A percentile compares a stretch with the other conserved stretches of the same genome.
Conservation (phyloP, 2,113 vertebrate genomes). For the Girardinichthys multiradiatus region DNA sequence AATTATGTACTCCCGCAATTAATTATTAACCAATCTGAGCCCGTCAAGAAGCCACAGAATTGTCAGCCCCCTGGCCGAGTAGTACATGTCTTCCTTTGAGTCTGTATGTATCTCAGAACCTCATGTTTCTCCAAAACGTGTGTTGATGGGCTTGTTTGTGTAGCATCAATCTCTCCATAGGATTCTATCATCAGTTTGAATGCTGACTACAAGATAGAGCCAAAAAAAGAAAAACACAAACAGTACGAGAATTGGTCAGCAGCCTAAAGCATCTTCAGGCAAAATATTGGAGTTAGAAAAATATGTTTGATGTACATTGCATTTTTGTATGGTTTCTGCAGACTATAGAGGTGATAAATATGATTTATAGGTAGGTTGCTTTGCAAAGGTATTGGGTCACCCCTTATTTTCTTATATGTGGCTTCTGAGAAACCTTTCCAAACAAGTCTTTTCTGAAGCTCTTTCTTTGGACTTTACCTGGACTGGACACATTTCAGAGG, state of each 20-base stretch:
- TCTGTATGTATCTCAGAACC: constrained; percentile 39
- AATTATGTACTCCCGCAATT: constrained; percentile 75
- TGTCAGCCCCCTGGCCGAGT: constrained; percentile 66
- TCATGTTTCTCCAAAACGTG: constrained; percentile 32
- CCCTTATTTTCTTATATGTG: not conserved
- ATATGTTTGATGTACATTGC: not conserved
- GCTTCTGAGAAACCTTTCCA: not conserved
- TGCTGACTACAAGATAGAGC: constrained; percentile 36
- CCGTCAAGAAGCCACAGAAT: constrained; percentile 61
- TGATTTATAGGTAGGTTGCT: not conserved
- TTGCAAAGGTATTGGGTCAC: not conserved
- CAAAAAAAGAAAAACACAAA: constrained; percentile 31
- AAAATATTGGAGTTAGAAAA: not conserved
- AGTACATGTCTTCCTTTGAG: constrained; percentile 45
- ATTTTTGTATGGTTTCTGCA: not conserved
- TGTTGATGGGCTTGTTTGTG: constrained; percentile 38
- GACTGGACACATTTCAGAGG: not conserved
- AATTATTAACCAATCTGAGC: constrained; percentile 78
- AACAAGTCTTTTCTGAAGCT: not conserved
- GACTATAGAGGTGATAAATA: not conserved
- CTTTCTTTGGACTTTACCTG: not conserved
- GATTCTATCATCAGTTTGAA: constrained; percentile 20
- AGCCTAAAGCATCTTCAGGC: constrained; percentile 17
- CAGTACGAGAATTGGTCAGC: constrained; percentile 36
- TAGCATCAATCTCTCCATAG: constrained; percentile 50